phyloP scores from a whole-genome alignment of 2,888 invertebrate species.

The Lochmaea capreae region DNA sequence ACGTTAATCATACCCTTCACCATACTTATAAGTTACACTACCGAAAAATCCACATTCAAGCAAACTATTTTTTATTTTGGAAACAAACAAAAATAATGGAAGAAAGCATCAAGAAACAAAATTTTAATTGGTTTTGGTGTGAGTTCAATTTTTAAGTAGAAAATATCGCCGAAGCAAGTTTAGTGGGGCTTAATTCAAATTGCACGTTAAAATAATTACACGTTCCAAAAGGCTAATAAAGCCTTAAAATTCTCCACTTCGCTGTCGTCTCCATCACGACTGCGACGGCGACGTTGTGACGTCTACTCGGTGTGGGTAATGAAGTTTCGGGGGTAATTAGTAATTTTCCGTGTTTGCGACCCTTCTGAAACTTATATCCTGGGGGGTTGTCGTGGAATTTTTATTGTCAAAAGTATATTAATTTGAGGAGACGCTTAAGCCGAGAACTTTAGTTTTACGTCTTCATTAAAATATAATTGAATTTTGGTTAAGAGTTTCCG shows the following conservation, averaged over 20 bases:
- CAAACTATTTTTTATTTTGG: neutral
- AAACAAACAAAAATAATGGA: neutral
- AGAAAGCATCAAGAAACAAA: neutral
- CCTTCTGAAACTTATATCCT: conserved; percentile 37
- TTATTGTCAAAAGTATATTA: conserved; percentile 37
- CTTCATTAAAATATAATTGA: conserved; percentile 30
- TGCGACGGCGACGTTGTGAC: neutral
- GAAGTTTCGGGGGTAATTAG: conserved; percentile 47
- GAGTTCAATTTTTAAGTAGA: neutral
- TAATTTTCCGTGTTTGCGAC: conserved; percentile 44
- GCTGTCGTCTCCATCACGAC: conserved; percentile 25
- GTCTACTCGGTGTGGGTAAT: conserved; percentile 25
- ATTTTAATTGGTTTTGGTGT: neutral
- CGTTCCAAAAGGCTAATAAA: conserved; percentile 47
- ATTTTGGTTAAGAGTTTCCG: conserved; percentile 10
- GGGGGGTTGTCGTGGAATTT: conserved; percentile 33
- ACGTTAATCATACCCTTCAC: no score
- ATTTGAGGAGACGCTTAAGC: conserved; percentile 28
- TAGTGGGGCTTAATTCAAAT: conserved; percentile 47
- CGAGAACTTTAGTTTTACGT: conserved; percentile 27
- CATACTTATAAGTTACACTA: no score
- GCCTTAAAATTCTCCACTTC: conserved; percentile 41
- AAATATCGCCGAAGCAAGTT: conserved; percentile 17
- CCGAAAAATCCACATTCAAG: neutral
- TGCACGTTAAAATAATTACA: conserved; percentile 54